phyloP scores from a whole-genome alignment of 2,113 vertebrate species.

The Cyanoramphus novaezelandiae region DNA sequence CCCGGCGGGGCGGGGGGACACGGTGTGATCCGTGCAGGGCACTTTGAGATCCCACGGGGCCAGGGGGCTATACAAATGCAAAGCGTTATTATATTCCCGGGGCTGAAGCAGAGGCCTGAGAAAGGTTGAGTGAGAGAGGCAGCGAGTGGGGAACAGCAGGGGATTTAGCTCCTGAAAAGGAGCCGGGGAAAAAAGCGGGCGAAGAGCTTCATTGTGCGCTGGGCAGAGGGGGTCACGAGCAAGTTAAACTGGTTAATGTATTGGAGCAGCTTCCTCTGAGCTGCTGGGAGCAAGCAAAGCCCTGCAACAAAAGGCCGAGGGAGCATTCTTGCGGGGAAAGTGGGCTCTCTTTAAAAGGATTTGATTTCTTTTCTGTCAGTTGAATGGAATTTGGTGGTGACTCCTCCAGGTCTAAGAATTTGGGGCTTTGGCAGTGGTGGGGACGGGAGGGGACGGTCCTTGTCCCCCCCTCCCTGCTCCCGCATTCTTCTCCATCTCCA shows the following conservation, averaged over 20 bases:
- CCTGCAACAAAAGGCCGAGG: constrained; percentile 58
- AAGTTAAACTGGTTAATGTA: constrained; percentile 77
- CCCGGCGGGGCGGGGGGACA: background rate
- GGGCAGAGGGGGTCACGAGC: constrained; percentile 66
- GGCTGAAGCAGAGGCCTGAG: constrained; percentile 60
- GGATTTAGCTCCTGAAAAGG: constrained; percentile 62
- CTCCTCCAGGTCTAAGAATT: constrained; percentile 73
- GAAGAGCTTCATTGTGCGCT: constrained; percentile 44
- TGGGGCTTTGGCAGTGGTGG: constrained; percentile 33
- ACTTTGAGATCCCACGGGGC: background rate
- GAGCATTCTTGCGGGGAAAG: constrained; percentile 70
- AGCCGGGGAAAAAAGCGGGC: constrained; percentile 27
- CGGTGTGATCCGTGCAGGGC: background rate
- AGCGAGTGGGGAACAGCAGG: constrained; percentile 51
- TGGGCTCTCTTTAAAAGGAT: constrained; percentile 72
- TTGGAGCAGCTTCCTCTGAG: constrained; percentile 65
- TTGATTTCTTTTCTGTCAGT: constrained; percentile 77
- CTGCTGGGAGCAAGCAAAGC: constrained; percentile 60
- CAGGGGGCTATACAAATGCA: constrained; percentile 54
- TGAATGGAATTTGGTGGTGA: constrained; percentile 81
- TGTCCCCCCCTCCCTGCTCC: background rate
- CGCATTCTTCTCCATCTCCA: constrained; percentile 45
- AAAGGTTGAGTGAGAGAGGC: constrained; percentile 59
- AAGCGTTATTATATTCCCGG: constrained; percentile 41
- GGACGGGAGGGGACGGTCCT: background rate